Percentiles rank a stretch among this genome's conserved stretches.
phyloP scores from a whole-genome alignment of 1,140 invertebrate species.

The Drosophila lacteicornis region DNA sequence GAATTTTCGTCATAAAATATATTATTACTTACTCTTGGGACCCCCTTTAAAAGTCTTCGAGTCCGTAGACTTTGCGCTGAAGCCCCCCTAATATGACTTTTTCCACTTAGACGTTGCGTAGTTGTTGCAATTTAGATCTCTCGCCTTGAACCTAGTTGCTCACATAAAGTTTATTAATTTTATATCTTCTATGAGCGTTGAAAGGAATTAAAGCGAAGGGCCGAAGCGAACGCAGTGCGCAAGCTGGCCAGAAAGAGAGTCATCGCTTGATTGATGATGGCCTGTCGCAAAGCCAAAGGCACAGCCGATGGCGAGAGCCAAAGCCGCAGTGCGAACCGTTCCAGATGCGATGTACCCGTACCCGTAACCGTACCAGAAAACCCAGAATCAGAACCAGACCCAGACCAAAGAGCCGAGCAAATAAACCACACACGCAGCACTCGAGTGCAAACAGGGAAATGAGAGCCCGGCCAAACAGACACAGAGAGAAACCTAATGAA shows the following conservation, averaged over 20 bases:
- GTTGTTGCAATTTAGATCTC: constrained; percentile 70
- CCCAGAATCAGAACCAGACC: constrained; percentile 35
- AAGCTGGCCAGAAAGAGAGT: constrained; percentile 27
- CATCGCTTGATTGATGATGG: constrained; percentile 59
- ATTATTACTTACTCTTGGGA: background rate
- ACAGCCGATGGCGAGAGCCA: constrained; percentile 20
- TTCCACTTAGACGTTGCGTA: constrained; percentile 68
- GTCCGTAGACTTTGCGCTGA: background rate
- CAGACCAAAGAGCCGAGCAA: constrained; percentile 60
- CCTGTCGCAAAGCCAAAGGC: constrained; percentile 31
- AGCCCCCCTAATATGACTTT: constrained; percentile 14
- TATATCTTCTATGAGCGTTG: constrained; percentile 80
- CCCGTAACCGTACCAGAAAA: constrained; percentile 31
- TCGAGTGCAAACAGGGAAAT: constrained; percentile 71
- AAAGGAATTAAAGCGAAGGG: constrained; percentile 38
- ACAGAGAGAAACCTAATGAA: constrained; percentile 53
- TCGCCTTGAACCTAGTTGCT: constrained; percentile 73
- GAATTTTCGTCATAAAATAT: background rate
- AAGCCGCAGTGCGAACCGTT: constrained; percentile 46
- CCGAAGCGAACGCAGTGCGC: constrained; percentile 1
- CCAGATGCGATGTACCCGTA: constrained; percentile 49
- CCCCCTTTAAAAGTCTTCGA: background rate
- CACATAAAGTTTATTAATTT: constrained; percentile 80
- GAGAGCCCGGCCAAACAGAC: constrained; percentile 16
- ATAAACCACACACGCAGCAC: constrained; percentile 68